Evolutionary conservation across 2,113 vertebrate genomes (phyloP).

Genomic region (Colius striatus): DNA sequence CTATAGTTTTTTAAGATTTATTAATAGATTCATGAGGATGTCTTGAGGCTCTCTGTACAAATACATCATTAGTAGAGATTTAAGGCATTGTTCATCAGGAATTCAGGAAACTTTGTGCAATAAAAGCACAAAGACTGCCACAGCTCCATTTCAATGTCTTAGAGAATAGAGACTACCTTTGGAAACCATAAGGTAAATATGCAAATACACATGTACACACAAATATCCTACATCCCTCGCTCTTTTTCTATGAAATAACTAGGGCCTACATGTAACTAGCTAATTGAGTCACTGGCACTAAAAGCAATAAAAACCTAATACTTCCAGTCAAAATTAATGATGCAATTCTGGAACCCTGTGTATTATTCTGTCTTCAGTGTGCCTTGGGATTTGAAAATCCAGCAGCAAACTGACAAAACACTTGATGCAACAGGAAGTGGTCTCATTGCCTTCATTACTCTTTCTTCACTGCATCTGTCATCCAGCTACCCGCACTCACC

Average conservation of each 20-base stretch:
- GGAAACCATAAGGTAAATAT: background rate
- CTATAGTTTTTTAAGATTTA: background rate
- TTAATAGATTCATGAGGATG: background rate
- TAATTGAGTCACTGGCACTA: background rate
- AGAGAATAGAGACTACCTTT: background rate
- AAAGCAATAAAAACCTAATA: background rate
- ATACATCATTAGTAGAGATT: background rate
- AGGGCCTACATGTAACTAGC: background rate
- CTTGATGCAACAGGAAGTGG: background rate
- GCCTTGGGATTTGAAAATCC: background rate
- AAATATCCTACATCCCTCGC: background rate
- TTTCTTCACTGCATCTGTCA: background rate
- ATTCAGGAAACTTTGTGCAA: background rate
- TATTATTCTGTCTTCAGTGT: background rate
- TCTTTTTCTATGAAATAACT: background rate
- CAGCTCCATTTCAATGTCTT: background rate
- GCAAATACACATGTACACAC: background rate
- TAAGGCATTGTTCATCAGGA: background rate
- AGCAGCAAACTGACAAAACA: background rate
- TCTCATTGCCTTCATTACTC: background rate
- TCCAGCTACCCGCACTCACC: background rate
- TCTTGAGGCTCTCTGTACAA: constrained; percentile 1
- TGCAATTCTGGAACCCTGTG: background rate
- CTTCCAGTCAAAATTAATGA: background rate
- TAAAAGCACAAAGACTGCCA: background rate